These are phyloP conservation scores for Synanthedon tipuliformis DNA, from an alignment of 2,888 invertebrate genomes.

Conservation along the genomic window DNA sequence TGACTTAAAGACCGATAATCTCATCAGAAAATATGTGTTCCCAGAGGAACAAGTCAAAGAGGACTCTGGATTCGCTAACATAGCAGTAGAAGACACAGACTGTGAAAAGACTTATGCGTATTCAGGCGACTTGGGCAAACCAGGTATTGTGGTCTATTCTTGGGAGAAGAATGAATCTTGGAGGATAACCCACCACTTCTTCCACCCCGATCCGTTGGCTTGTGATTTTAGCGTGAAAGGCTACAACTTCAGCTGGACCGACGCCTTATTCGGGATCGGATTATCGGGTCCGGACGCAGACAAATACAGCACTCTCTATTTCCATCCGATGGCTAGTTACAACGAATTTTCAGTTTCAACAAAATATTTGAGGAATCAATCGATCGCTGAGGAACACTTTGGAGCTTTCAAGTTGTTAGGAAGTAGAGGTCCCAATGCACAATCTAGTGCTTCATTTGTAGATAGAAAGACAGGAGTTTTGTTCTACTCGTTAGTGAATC, in stretches of 20 bases:
- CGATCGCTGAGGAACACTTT: conserved; percentile 67
- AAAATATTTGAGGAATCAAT: conserved; percentile 72
- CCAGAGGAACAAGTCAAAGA: conserved; percentile 74
- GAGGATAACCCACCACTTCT: conserved; percentile 78
- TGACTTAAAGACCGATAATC: conserved; percentile 76
- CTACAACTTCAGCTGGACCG: conserved; percentile 79
- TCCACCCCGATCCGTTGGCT: conserved; percentile 77
- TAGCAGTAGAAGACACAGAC: conserved; percentile 80
- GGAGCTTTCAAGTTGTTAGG: conserved; percentile 76
- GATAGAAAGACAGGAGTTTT: conserved; percentile 78
- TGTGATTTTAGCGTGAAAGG: conserved; percentile 80
- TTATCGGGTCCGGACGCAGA: conserved; percentile 73
- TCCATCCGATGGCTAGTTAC: conserved; percentile 82
- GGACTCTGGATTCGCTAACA: conserved; percentile 78
- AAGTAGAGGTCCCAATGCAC: conserved; percentile 77
- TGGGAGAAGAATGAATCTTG: conserved; percentile 79
- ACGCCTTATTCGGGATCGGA: conserved; percentile 81
- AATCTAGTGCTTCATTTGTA: conserved; percentile 79
- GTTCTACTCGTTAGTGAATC: conserved; percentile 79
- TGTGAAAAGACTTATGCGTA: conserved; percentile 81
- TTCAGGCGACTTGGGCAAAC: conserved; percentile 76
- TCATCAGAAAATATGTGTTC: conserved; percentile 75
- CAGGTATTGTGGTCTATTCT: conserved; percentile 81
- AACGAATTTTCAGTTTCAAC: conserved; percentile 83
- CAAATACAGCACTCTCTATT: conserved; percentile 79